Base-by-base conservation (phyloP, 92 coral and sea anemone genomes). In the Pocillopora meandrina region DNA sequence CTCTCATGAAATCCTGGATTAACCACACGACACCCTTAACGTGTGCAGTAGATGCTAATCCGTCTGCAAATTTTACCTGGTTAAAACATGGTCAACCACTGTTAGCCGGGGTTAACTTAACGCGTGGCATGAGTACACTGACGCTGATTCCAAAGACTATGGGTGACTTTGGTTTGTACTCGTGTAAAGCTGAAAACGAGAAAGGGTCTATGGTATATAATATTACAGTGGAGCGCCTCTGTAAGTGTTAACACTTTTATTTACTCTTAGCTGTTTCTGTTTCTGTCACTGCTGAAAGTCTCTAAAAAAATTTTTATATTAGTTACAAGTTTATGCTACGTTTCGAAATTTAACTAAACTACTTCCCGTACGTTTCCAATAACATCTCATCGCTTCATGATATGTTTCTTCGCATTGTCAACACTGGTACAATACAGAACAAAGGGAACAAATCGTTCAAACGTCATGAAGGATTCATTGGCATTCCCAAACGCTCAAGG, bases 121-220 rank as follows among this genome's bases (percentile, higher is more conserved):
- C 36, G 20, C 78, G 56, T 13, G 60, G 52, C 13, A n/a, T 55
- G 12, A 23, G 16, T 35, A 74, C 78, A 56, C 23, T 74, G 23
- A 18, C 36, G 64, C 10, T 74, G 14, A 56, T 26, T 12, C 78
- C 78, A 2, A 55, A 9, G 21, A 17, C 21, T 8, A 15, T 18
- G 6, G 78, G 59, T 70, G 64, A 83, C 55, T 83, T 83, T 83
- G 87, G 81, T 42, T n/a, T 12, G 14, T 83, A 83, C 57, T 56
- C 35, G 7, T 83, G 87, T 60, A 74, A 62, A 57, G 69, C 80
- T 16, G 64, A 17, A 52, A 83, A 83, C 59, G 14, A 61, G 19
- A 76, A 83, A 64, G 87, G 87, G 42, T 31, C 70, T 57, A 20
- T 69, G 49, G 21, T 60, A 26, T 56, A 69, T 12, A 83, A 74